Base-by-base conservation (phyloP, 2,888 invertebrate species). In the Atethmia centrago region DNA sequence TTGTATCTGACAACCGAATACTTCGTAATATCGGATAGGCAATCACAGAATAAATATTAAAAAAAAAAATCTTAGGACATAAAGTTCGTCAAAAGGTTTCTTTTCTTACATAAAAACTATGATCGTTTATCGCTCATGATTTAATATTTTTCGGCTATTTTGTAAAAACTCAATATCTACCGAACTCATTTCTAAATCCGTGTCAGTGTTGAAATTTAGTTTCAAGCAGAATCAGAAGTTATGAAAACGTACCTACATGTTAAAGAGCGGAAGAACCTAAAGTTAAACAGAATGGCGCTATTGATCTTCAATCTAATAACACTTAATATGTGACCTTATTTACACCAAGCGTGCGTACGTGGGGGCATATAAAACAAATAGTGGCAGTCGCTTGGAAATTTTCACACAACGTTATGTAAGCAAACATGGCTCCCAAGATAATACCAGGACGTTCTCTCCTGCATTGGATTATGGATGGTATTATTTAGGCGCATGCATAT, bases 341-440 rank as follows among this genome's bases (percentile, higher is more conserved):
- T 56, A 49, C 74, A 42, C 28, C 3, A 21, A 42, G 42, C 25
- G n/a, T n/a, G n/a, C n/a, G n/a, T 55, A 64, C 58, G 58, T 80
- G 81, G 45, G 19, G 61, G 53, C n/a, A 28, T 77, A 55, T 75
- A 64, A 64, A 80, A 80, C 65, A 80, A 75, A 77, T 53, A 51
- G 19, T 21, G 9, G 9, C 53, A 40, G 45, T 40, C 31, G 49
- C 53, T 40, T 25, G 3, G 40, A 12, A 61, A 64, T 65, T 49
- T 63, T 49, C 25, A 81, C 42, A 42, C 55, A 62, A n/a, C 56
- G 62, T 64, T 36, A 25, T 21, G 47, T 28, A 59, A 74, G 25
- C 47, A 61, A 61, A 68, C 28, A 76, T 14, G 51, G 53, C n/a
- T 69, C 63, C 78, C 63, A 68, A 68, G 58, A 59, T 59, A 77